These are phyloP conservation scores for Spea bombifrons DNA, from an alignment of 2,113 vertebrate genomes.

Conservation along the genomic window DNA sequence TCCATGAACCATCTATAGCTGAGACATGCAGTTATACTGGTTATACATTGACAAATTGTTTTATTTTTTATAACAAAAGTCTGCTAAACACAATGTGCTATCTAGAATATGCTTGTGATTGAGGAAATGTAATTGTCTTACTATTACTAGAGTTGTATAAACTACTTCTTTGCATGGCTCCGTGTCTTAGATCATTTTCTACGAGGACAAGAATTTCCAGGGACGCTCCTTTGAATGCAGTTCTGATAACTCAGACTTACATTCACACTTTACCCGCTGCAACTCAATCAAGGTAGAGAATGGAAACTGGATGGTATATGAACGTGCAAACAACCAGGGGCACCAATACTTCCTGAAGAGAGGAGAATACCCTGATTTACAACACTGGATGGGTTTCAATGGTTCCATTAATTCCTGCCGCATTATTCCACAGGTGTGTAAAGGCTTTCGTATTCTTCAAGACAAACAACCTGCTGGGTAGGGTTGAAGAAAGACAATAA, in stretches of 20 bases:
- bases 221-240: conserved; percentile 84
- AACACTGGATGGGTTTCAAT: conserved; percentile 85
- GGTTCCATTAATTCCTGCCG: conserved; percentile 89
- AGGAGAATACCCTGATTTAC: conserved; percentile 85
- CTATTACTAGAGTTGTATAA: not conserved
- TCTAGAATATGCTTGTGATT: no score
- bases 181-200: conserved; percentile 79
- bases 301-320: conserved; percentile 85
- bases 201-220: conserved; percentile 89
- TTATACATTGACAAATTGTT: no score
- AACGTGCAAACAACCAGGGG: conserved; percentile 80
- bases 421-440: conserved; percentile 67
- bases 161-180: not conserved
- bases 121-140: not conserved
- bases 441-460: not conserved
- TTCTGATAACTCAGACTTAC: conserved; percentile 82
- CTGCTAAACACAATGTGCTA: no score
- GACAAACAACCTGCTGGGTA: no score
- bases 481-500: no score
- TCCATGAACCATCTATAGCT: no score
- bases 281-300: conserved; percentile 89
- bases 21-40: no score
- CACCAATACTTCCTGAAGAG: conserved; percentile 81
- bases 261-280: conserved; percentile 80
- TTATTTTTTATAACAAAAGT: no score